A percentile compares a stretch with the other conserved stretches of the same genome.
phyloP scores from a whole-genome alignment of 2,113 vertebrate species.

The Perccottus glenii region DNA sequence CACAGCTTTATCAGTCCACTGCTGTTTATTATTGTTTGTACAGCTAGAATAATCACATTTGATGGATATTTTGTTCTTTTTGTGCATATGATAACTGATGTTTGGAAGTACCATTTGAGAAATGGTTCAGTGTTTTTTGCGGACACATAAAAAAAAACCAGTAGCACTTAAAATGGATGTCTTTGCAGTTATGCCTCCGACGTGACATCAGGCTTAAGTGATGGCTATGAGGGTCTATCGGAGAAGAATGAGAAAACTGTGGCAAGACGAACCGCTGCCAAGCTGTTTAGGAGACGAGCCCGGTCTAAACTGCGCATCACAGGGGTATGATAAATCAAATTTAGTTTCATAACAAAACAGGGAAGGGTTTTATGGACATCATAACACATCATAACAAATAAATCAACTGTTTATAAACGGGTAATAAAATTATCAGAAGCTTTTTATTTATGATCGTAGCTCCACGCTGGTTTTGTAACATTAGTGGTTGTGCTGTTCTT shows the following conservation, averaged over 20 bases:
- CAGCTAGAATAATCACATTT: background rate
- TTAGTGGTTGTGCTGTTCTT: constrained; percentile 19
- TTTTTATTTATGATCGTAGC: constrained; percentile 26
- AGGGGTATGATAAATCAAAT: constrained; percentile 78
- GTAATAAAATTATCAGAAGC: background rate
- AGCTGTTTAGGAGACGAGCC: constrained; percentile 85
- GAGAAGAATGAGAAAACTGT: constrained; percentile 78
- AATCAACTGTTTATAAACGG: constrained; percentile 11
- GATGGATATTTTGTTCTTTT: constrained; percentile 10
- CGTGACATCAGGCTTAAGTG: constrained; percentile 88
- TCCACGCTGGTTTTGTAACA: constrained; percentile 25
- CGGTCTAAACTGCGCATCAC: constrained; percentile 91
- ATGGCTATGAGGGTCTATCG: constrained; percentile 85
- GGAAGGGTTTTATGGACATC: background rate
- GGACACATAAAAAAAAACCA: constrained; percentile 16
- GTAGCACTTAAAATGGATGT: background rate
- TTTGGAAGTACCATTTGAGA: background rate
- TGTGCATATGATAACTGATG: constrained; percentile 4
- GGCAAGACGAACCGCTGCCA: constrained; percentile 75
- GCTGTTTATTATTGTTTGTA: constrained; percentile 31
- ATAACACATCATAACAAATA: constrained; percentile 52
- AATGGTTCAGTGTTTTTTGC: constrained; percentile 2
- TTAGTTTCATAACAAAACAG: constrained; percentile 5
- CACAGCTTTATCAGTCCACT: constrained; percentile 6
- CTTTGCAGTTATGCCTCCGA: constrained; percentile 88